Evolutionary conservation across 2,888 invertebrate genomes (phyloP).

Genomic region (Polydrusus tereticollis): DNA sequence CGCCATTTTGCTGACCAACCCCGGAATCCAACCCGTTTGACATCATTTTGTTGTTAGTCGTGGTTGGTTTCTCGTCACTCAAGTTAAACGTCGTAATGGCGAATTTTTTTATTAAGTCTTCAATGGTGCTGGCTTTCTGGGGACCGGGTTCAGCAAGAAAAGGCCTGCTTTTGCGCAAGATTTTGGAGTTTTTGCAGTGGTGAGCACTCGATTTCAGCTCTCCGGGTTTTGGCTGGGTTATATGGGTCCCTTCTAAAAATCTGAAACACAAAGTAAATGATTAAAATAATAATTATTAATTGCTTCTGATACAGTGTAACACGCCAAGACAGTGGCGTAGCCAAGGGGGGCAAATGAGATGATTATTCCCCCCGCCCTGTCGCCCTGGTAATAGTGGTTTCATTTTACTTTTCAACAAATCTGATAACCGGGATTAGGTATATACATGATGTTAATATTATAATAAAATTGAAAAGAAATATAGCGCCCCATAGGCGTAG

Average conservation of each 20-base stretch:
- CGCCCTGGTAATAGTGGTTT: too few relatives aligned
- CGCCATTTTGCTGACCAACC: conserved; percentile 87
- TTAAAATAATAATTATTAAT: too few relatives aligned
- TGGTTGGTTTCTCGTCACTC: conserved; percentile 57
- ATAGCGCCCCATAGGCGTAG: too few relatives aligned
- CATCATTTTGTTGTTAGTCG: conserved; percentile 73
- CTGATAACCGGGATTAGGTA: too few relatives aligned
- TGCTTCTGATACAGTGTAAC: too few relatives aligned
- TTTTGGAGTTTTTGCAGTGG: conserved; percentile 49
- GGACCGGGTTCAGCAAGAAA: conserved; percentile 49
- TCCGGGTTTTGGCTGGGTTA: conserved; percentile 50
- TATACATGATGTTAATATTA: too few relatives aligned
- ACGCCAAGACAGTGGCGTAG: too few relatives aligned
- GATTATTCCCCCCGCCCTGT: too few relatives aligned
- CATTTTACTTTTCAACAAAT: too few relatives aligned
- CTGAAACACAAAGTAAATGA: conserved; percentile 56
- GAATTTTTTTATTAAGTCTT: conserved; percentile 57
- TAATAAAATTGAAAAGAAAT: too few relatives aligned
- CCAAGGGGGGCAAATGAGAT: too few relatives aligned
- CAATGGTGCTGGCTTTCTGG: conserved; percentile 56
- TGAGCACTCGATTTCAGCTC: conserved; percentile 50
- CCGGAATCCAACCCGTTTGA: conserved; percentile 87
- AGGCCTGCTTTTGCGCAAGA: conserved; percentile 27
- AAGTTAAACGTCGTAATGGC: conserved; percentile 58
- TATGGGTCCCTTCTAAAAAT: conserved; percentile 55